These are phyloP conservation scores for Drosophila robusta DNA, from an alignment of 2,888 invertebrate species.

Conservation along the genomic window DNA sequence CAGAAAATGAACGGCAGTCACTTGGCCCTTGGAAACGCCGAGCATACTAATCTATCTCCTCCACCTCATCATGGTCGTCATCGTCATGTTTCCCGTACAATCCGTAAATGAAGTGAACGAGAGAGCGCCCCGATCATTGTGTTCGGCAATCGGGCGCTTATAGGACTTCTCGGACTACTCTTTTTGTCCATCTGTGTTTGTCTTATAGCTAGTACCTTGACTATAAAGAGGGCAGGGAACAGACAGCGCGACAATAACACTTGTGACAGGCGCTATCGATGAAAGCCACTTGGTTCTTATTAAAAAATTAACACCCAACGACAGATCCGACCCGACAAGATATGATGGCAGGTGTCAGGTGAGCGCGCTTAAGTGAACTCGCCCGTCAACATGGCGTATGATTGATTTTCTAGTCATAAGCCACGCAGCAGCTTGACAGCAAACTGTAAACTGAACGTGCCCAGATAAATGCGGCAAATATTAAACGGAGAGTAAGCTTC, in stretches of 20 bases:
- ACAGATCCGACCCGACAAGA: constrained; percentile 38
- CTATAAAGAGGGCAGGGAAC: constrained; percentile 55
- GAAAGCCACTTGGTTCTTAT: constrained; percentile 62
- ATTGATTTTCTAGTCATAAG: constrained; percentile 75
- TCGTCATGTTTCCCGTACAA: constrained; percentile 11
- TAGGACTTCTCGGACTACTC: constrained; percentile 16
- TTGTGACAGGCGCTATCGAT: constrained; percentile 75
- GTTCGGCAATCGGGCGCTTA: constrained; percentile 49
- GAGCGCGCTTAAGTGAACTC: constrained; percentile 35
- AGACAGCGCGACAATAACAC: constrained; percentile 59
- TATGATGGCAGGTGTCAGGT: constrained; percentile 50
- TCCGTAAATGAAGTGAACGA: constrained; percentile 47
- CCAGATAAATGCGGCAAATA: constrained; percentile 74
- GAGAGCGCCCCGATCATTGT: constrained; percentile 41
- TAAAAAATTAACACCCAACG: constrained; percentile 68
- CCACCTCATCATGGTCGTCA: constrained; percentile 6
- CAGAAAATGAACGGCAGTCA: constrained; percentile 61
- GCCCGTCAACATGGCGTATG: constrained; percentile 69
- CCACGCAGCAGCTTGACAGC: constrained; percentile 30
- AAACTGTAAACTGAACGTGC: constrained; percentile 49
- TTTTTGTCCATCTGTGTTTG: not conserved
- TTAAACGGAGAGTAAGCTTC: constrained; percentile 77
- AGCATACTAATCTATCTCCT: constrained; percentile 74
- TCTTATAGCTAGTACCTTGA: constrained; percentile 19
- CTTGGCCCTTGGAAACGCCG: constrained; percentile 50